A percentile compares a stretch with the other conserved stretches of the same genome.
Evolutionary conservation across 2,888 invertebrate genomes (phyloP).

Genomic region (Agrochola litura): DNA sequence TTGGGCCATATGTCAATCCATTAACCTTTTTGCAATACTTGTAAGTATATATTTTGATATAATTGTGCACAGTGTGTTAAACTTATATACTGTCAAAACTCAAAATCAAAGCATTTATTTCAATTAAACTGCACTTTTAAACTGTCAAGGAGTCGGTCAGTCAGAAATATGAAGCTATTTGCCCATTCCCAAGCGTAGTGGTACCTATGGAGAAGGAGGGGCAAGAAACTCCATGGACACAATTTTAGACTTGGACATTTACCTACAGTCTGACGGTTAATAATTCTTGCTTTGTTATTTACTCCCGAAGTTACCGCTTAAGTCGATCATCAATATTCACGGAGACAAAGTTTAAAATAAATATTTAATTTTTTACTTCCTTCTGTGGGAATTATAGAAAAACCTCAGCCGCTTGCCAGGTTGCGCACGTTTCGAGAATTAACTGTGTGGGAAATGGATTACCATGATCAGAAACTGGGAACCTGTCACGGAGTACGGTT

Average conservation of each 20-base stretch:
- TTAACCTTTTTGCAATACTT: constrained; percentile 32
- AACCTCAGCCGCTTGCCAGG: constrained; percentile 35
- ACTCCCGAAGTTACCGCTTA: not conserved
- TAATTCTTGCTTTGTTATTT: not conserved
- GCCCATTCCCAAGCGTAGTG: not conserved
- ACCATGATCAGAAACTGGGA: constrained; percentile 58
- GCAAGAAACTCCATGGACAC: not conserved
- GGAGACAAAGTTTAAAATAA: constrained; percentile 28
- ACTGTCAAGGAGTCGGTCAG: not conserved
- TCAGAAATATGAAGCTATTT: not conserved
- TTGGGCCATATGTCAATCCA: constrained; percentile 35
- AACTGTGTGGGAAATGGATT: constrained; percentile 62
- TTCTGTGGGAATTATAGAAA: constrained; percentile 44
- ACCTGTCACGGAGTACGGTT: constrained; percentile 50
- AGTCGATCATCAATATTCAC: constrained; percentile 35
- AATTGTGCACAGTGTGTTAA: not conserved
- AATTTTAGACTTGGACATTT: not conserved
- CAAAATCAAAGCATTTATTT: not conserved
- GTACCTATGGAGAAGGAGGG: not conserved
- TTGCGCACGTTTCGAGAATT: constrained; percentile 56
- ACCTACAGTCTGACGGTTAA: not conserved
- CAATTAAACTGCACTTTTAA: not conserved
- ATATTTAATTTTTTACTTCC: constrained; percentile 34
- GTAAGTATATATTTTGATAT: constrained; percentile 2
- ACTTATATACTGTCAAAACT: not conserved